A percentile compares a stretch with the other conserved stretches of the same genome.
Evolutionary conservation across 2,888 invertebrate genomes (phyloP).

Genomic region (Archips crataeganus): DNA sequence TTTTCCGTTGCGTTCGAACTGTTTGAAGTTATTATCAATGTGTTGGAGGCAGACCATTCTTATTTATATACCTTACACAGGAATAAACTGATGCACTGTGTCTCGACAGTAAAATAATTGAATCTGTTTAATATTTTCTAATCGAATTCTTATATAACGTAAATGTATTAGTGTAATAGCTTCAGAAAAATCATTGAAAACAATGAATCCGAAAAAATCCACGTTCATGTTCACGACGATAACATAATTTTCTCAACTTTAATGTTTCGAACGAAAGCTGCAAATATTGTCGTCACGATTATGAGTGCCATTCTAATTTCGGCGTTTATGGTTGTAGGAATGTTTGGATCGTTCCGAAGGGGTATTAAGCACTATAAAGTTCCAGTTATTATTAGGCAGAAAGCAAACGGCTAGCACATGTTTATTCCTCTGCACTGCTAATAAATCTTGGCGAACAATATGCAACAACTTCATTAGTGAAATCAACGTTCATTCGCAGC

Average conservation of each 20-base stretch:
- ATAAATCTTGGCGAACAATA: slow-evolving; percentile 75
- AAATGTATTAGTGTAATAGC: background rate
- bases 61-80: background rate
- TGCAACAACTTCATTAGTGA: slow-evolving; percentile 79
- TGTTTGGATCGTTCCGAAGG: slow-evolving; percentile 67
- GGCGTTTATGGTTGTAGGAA: slow-evolving; percentile 60
- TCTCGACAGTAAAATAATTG: background rate
- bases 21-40: no score
- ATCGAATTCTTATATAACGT: background rate
- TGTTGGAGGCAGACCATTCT: no score
- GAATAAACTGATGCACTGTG: background rate
- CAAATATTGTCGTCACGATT: slow-evolving; percentile 36
- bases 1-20: background rate
- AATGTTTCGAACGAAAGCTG: slow-evolving; percentile 12
- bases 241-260: background rate
- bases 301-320: slow-evolving; percentile 47
- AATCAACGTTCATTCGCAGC: slow-evolving; percentile 63
- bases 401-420: slow-evolving; percentile 71
- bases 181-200: background rate
- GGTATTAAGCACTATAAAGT: slow-evolving; percentile 71
- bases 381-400: slow-evolving; percentile 76
- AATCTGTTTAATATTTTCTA: background rate
- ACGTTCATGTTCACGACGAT: background rate
- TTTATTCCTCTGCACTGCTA: slow-evolving; percentile 68
- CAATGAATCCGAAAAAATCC: background rate